These are phyloP conservation scores for Anadara kagoshimensis DNA, from an alignment of 1,140 invertebrate species.

Conservation along the genomic window DNA sequence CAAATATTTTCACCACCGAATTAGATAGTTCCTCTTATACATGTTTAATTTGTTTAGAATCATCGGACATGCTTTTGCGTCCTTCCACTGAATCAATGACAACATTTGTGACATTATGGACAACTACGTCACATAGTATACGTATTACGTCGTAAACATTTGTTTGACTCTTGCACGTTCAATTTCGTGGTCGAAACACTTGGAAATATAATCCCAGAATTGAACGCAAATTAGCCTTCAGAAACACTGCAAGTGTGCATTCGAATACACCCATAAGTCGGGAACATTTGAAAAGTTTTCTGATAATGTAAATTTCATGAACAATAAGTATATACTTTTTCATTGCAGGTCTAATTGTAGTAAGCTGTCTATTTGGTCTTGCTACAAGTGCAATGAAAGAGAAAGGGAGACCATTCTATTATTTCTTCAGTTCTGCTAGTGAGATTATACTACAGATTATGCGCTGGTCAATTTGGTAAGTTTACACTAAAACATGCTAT, in stretches of 20 bases:
- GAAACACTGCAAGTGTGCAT: background rate
- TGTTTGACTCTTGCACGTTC: too few relatives aligned
- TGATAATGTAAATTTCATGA: background rate
- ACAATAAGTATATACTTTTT: background rate
- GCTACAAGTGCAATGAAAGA: constrained; percentile 92
- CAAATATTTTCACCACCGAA: too few relatives aligned
- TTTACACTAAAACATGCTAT: background rate
- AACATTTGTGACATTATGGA: too few relatives aligned
- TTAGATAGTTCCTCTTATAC: too few relatives aligned
- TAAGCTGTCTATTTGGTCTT: constrained; percentile 60
- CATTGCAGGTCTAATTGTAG: constrained; percentile 56
- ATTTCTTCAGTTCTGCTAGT: constrained; percentile 61
- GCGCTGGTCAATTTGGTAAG: constrained; percentile 58
- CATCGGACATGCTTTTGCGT: too few relatives aligned
- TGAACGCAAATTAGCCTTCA: too few relatives aligned
- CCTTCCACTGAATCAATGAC: too few relatives aligned
- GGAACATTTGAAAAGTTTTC: background rate
- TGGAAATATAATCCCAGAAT: background rate
- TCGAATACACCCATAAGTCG: background rate
- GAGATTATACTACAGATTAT: constrained; percentile 62
- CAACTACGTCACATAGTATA: too few relatives aligned
- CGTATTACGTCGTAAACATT: too few relatives aligned
- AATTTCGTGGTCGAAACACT: too few relatives aligned
- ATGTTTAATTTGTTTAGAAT: too few relatives aligned
- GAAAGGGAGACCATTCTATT: constrained; percentile 62